A percentile compares a stretch with the other conserved stretches of the same genome.
Conservation (phyloP, 92 coral and sea anemone species). For the Epizoanthus stellaris region DNA sequence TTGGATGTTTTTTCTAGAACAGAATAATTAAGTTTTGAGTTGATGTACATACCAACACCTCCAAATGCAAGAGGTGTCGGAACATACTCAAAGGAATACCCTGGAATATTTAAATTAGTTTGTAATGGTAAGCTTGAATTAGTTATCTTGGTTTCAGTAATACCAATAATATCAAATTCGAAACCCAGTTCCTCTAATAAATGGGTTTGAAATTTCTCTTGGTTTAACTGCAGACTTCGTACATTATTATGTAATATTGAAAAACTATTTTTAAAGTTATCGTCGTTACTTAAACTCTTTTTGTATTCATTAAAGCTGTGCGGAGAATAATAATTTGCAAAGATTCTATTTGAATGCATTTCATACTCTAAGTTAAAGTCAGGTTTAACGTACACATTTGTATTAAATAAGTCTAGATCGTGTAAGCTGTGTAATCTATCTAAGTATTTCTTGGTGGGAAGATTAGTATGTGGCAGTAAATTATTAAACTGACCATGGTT, state of each 20-base stretch:
- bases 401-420: constrained; percentile 12
- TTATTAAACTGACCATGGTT: constrained; percentile 23
- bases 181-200: constrained; percentile 25
- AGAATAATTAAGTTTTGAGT: constrained; percentile 22
- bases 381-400: constrained; percentile 17
- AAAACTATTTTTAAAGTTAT: constrained; percentile 24
- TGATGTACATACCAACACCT: constrained; percentile 42
- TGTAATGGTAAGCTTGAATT: constrained; percentile 12
- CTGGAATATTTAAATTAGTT: constrained; percentile 28
- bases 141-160: constrained; percentile 27
- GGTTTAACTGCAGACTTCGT: constrained; percentile 32
- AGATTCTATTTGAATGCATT: constrained; percentile 3
- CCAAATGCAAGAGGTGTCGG: constrained; percentile 41
- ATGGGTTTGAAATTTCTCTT: constrained; percentile 16
- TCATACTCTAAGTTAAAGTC: constrained; percentile 11
- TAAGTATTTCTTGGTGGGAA: constrained; percentile 15
- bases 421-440: constrained; percentile 22
- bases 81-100: constrained; percentile 36
- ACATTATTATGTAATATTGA: constrained; percentile 23
- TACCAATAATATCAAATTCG: constrained; percentile 23
- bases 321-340: constrained; percentile 7
- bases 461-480: constrained; percentile 22
- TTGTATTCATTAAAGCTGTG: constrained; percentile 18
- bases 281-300: constrained; percentile 11
- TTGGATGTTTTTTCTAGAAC: constrained; percentile 15